These are phyloP conservation scores for Drosophila pegasa DNA, from an alignment of 2,888 invertebrate species.

Conservation along the genomic window DNA sequence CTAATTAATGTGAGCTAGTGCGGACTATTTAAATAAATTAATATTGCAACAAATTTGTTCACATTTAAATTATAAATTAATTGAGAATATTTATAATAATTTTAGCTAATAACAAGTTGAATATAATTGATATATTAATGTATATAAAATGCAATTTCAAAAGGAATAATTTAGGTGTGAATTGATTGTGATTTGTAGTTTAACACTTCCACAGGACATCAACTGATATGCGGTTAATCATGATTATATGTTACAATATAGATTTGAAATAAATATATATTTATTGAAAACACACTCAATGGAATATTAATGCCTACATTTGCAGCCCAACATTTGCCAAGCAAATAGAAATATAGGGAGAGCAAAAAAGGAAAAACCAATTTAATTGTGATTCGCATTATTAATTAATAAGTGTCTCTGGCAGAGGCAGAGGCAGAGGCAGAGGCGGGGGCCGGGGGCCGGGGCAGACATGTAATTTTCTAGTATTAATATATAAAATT, in stretches of 20 bases:
- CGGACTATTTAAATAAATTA: no score
- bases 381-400: slow-evolving; percentile 12
- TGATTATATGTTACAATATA: neutral
- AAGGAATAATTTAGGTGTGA: neutral
- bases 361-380: neutral
- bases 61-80: no score
- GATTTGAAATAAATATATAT: neutral
- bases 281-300: neutral
- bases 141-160: neutral
- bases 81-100: no score
- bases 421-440: slow-evolving; percentile 13
- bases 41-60: no score
- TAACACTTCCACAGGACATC: neutral
- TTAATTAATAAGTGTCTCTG: slow-evolving; percentile 45
- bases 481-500: slow-evolving; percentile 33
- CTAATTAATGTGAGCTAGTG: no score
- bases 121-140: no score
- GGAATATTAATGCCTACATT: neutral
- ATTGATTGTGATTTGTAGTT: neutral
- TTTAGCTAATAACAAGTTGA: no score
- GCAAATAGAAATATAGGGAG: neutral
- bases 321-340: neutral
- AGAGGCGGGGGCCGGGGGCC: neutral
- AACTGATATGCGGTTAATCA: neutral
- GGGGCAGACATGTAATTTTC: slow-evolving; percentile 14